phyloP scores from a whole-genome alignment of 64 coral and sea anemone genomes.

The Actinia equina region DNA sequence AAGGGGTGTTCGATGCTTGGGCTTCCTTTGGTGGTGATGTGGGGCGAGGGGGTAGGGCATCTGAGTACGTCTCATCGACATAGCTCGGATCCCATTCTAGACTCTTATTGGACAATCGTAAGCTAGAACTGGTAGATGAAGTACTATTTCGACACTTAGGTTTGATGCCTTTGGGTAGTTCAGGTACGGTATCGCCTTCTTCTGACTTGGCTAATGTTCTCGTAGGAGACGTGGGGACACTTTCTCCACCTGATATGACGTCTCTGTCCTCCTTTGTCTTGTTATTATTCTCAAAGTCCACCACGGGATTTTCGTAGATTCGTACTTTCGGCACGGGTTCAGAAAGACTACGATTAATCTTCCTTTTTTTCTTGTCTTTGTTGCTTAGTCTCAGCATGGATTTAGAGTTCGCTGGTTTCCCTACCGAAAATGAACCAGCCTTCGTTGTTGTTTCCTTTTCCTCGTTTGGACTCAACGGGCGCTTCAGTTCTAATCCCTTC shows the following conservation, averaged over 20 bases:
- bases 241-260: constrained; percentile 34
- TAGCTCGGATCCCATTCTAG: constrained; percentile 83
- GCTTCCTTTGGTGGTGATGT: constrained; percentile 47
- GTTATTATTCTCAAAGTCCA: constrained; percentile 5
- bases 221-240: constrained; percentile 43
- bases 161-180: constrained; percentile 70
- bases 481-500: background rate
- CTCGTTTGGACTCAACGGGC: background rate
- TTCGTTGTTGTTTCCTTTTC: background rate
- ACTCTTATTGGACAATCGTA: constrained; percentile 59
- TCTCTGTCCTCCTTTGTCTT: background rate
- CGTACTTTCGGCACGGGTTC: constrained; percentile 48
- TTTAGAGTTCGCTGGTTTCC: constrained; percentile 61
- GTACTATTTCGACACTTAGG: constrained; percentile 67
- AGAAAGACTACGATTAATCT: constrained; percentile 7
- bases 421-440: constrained; percentile 57
- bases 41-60: constrained; percentile 65
- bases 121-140: constrained; percentile 65
- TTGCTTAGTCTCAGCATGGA: constrained; percentile 57
- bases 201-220: constrained; percentile 69
- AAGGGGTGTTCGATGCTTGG: background rate
- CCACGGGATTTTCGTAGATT: constrained; percentile 77
- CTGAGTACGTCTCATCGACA: constrained; percentile 55
- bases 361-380: constrained; percentile 67
- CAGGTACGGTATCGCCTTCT: constrained; percentile 71